These are phyloP conservation scores for Aeoliscus strigatus DNA, from an alignment of 2,797 vertebrate species.

Conservation along the genomic window DNA sequence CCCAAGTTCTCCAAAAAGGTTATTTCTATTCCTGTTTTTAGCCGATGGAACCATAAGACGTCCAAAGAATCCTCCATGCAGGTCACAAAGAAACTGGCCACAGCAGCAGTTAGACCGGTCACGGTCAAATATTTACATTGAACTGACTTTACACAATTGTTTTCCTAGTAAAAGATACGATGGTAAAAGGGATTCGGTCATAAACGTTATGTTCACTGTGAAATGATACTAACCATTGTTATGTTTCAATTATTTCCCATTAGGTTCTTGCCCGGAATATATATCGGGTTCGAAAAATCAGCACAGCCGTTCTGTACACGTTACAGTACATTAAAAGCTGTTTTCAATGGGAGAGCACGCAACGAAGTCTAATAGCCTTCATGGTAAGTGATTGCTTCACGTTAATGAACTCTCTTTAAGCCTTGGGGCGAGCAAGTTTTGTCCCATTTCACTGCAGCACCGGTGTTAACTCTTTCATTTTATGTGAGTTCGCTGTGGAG, in stretches of 20 bases:
- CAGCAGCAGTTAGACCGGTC: slow-evolving; percentile 31
- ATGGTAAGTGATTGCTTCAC: slow-evolving; percentile 83
- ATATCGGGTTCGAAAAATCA: slow-evolving; percentile 92
- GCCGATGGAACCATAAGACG: slow-evolving; percentile 24
- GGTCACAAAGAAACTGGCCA: slow-evolving; percentile 31
- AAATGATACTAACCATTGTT: slow-evolving; percentile 61
- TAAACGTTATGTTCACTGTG: slow-evolving; percentile 62
- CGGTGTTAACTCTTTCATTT: slow-evolving; percentile 60
- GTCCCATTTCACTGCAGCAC: slow-evolving; percentile 64
- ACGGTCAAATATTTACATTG: slow-evolving; percentile 37
- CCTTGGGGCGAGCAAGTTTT: slow-evolving; percentile 62
- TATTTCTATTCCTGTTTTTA: slow-evolving; percentile 9
- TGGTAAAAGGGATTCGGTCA: slow-evolving; percentile 45
- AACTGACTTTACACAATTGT: slow-evolving; percentile 48
- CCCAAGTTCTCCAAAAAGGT: slow-evolving; percentile 95
- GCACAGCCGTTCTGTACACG: slow-evolving; percentile 88
- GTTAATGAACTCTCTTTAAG: slow-evolving; percentile 66
- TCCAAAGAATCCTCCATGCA: no score
- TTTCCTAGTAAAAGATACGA: slow-evolving; percentile 41
- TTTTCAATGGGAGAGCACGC: slow-evolving; percentile 93
- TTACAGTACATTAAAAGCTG: slow-evolving; percentile 96
- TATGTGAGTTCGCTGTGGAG: slow-evolving; percentile 51
- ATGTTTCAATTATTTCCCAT: slow-evolving; percentile 63
- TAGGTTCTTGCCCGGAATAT: slow-evolving; percentile 94
- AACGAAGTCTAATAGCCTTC: slow-evolving; percentile 87